Percentiles rank a stretch among this genome's conserved stretches.
phyloP scores from a whole-genome alignment of 1,140 invertebrate species.

The Dufourea novaeangliae region DNA sequence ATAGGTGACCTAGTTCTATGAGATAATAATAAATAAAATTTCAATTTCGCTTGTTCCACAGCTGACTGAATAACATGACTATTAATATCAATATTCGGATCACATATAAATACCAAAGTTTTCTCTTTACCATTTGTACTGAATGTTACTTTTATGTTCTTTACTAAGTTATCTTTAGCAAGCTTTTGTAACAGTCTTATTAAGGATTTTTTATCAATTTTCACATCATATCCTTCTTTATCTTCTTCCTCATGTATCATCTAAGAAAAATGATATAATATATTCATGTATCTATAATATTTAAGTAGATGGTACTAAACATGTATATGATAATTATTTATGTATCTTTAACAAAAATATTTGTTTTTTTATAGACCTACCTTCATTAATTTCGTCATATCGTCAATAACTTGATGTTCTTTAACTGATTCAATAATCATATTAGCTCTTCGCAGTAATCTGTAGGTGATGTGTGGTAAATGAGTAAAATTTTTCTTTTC shows the following conservation, averaged over 20 bases:
- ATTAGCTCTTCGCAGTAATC: conserved; percentile 83
- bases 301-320: not conserved
- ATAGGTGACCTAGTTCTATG: conserved; percentile 28
- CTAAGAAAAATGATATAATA: conserved; percentile 54
- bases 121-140: conserved; percentile 80
- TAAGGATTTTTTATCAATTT: conserved; percentile 85
- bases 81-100: conserved; percentile 81
- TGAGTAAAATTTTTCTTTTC: conserved; percentile 65
- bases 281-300: not conserved
- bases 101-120: conserved; percentile 83
- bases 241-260: conserved; percentile 82
- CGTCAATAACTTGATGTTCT: conserved; percentile 83
- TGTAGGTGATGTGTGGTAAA: conserved; percentile 77
- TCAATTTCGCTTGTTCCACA: conserved; percentile 85
- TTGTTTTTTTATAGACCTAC: conserved; percentile 54
- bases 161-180: conserved; percentile 83
- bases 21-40: conserved; percentile 79
- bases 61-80: conserved; percentile 83
- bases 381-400: conserved; percentile 82
- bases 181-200: conserved; percentile 83
- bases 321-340: not conserved
- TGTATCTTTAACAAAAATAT: not conserved
- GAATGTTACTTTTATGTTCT: conserved; percentile 83
- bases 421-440: conserved; percentile 84
- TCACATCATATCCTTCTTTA: conserved; percentile 82